phyloP scores from a whole-genome alignment of 2,113 vertebrate genomes.

The Phalacrocorax brasilianus region DNA sequence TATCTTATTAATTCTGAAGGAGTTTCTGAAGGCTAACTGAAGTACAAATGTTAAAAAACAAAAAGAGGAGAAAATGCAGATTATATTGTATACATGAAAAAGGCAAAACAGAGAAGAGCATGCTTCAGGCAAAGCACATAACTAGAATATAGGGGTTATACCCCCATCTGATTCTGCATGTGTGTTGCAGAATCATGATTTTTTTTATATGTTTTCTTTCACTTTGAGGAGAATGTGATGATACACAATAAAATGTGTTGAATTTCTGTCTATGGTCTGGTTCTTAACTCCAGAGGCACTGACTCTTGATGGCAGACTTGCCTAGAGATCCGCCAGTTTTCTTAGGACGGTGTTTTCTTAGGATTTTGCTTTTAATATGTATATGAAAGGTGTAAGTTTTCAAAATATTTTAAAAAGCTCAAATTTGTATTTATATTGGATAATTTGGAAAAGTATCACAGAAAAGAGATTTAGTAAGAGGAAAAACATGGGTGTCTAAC shows the following conservation, averaged over 20 bases:
- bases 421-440: neutral
- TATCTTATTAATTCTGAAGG: neutral
- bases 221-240: slow-evolving; percentile 13
- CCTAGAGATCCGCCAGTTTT: neutral
- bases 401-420: neutral
- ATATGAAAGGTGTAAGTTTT: neutral
- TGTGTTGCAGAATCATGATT: neutral
- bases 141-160: neutral
- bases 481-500: neutral
- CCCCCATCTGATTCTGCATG: neutral
- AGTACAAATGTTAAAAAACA: neutral
- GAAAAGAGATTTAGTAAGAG: neutral
- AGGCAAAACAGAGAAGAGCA: neutral
- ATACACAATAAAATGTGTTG: neutral
- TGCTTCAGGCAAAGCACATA: neutral
- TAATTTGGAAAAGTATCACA: neutral
- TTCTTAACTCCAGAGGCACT: neutral
- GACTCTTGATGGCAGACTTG: neutral
- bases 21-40: neutral
- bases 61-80: neutral
- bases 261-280: neutral
- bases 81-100: neutral
- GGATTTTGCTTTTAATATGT: neutral
- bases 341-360: neutral
- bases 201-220: neutral